Base-by-base conservation (phyloP, 2,797 vertebrate genomes). In the Phalloptychus januarius region DNA sequence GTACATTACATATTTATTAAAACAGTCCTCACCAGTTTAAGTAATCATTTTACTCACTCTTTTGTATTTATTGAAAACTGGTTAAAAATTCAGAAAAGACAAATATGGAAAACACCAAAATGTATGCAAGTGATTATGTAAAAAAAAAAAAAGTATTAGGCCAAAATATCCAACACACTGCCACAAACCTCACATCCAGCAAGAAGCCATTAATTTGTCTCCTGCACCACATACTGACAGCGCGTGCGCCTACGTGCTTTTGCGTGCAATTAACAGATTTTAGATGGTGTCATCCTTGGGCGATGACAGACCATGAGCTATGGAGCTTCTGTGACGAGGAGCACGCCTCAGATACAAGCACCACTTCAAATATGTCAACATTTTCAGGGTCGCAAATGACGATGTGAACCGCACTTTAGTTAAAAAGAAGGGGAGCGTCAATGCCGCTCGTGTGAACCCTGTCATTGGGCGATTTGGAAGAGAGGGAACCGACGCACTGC, bases 251-350 rank as follows among this genome's bases (percentile, higher is more conserved):
- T 76, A 44, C 80, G 40, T 89, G 85, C 90, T 92, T 44, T 70
- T 42, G 67, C 23, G 12, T 85, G 83, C 72, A 89, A 90, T 92
- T 85, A 89, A 83, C 78, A 82, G 86, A 82, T 88, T 86, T 92
- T 75, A 85, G 81, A 82, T 74, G 10, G 82, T 86, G 83, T 86
- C 90, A 72, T 90, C 84, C 20, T 86, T 36, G 78, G 23, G 82
- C 75, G 91, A 92, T 90, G 93, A 94, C 89, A 93, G 85, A 79
- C 89, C 92, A 82, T 87, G 83, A 74, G 65, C 80, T 74, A 75
- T 81, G 79, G 77, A 85, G 75, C 69, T 67, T 76, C 72, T 78
- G 76, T 72, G 84, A 80, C 48, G 33, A 76, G 82, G 46, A 71
- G 23, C 73, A 33, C 15, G 50, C 56, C 54, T 84, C 50, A 12